Conservation (phyloP, 2,888 invertebrate genomes). For the Drosophila vallismaia region DNA sequence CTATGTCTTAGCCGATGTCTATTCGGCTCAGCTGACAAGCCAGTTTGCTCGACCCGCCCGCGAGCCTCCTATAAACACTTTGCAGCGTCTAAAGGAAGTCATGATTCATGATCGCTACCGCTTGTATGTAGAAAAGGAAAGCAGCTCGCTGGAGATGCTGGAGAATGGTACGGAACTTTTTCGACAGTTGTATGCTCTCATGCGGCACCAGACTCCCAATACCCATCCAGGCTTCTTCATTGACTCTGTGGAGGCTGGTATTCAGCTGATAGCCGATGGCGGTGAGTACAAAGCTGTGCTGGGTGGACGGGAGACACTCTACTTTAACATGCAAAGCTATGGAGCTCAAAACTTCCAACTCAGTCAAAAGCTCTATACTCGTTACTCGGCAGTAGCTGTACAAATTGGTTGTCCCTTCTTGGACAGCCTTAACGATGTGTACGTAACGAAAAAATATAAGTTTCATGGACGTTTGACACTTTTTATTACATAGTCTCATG, state of each 20-base stretch:
- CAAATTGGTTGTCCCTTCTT: constrained; percentile 91
- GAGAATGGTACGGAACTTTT: constrained; percentile 92
- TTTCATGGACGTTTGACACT: not conserved
- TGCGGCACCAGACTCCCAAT: constrained; percentile 85
- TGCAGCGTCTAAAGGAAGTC: constrained; percentile 87
- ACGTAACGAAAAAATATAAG: constrained; percentile 54
- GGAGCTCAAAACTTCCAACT: constrained; percentile 87
- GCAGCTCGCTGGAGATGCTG: constrained; percentile 88
- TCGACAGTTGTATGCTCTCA: constrained; percentile 88
- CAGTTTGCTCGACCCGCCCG: constrained; percentile 89
- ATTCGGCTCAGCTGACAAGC: constrained; percentile 91
- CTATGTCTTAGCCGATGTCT: constrained; percentile 91
- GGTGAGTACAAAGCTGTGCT: constrained; percentile 87
- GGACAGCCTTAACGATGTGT: constrained; percentile 90
- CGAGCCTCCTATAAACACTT: constrained; percentile 88
- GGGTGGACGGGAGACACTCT: constrained; percentile 90
- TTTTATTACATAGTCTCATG: constrained; percentile 86
- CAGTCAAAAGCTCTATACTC: constrained; percentile 90
- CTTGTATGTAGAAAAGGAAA: constrained; percentile 89
- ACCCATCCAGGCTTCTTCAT: constrained; percentile 85
- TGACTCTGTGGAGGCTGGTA: constrained; percentile 89
- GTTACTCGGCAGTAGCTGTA: constrained; percentile 91
- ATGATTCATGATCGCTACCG: constrained; percentile 88
- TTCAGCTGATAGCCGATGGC: constrained; percentile 87
- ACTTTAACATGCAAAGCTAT: constrained; percentile 90